These are phyloP conservation scores for Hydrochoerus hydrochaeris DNA, from an alignment of 2,113 vertebrate species.

Conservation along the genomic window DNA sequence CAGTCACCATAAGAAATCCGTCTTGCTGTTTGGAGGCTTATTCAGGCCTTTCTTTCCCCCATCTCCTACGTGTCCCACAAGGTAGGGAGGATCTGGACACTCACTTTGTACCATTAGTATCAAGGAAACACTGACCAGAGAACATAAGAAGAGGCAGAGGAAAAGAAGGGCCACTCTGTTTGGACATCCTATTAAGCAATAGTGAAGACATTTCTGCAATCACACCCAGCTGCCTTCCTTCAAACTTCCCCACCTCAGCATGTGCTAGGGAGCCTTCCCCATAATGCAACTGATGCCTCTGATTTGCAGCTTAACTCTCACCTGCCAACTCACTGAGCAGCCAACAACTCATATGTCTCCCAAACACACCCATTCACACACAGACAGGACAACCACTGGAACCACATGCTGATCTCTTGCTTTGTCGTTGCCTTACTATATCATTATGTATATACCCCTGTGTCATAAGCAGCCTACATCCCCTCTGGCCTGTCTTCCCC, in stretches of 20 bases:
- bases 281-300: background rate
- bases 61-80: background rate
- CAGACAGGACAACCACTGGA: background rate
- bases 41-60: background rate
- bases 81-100: background rate
- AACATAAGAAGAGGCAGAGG: background rate
- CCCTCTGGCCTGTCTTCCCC: background rate
- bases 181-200: background rate
- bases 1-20: too few species aligned
- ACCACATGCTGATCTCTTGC: background rate
- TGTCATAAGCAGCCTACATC: accelerated
- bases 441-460: background rate
- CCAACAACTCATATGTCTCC: background rate
- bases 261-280: background rate
- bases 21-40: background rate
- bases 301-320: background rate
- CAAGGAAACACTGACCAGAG: constrained; percentile 3
- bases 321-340: background rate
- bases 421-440: background rate
- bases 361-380: constrained; percentile 25
- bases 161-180: background rate
- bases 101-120: background rate
- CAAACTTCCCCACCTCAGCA: background rate
- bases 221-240: background rate
- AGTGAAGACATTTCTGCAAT: background rate